Evolutionary conservation across 2,888 invertebrate species (phyloP).

Genomic region (Brachyptera risi): DNA sequence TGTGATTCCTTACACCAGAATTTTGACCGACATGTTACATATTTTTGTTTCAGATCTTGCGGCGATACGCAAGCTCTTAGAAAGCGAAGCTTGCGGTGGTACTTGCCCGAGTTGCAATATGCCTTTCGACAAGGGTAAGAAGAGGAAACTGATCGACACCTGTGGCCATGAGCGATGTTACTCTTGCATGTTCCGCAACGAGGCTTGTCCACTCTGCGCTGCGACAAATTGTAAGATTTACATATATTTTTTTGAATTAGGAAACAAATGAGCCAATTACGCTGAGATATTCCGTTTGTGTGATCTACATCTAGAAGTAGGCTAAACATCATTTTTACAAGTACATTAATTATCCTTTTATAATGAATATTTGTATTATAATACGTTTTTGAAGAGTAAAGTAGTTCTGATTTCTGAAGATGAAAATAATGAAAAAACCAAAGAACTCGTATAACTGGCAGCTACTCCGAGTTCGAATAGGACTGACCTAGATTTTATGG

Average conservation of each 20-base stretch:
- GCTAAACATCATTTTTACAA: too few species aligned
- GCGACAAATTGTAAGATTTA: conserved; percentile 37
- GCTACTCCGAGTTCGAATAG: too few species aligned
- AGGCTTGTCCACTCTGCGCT: conserved; percentile 82
- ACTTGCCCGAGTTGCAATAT: conserved; percentile 79
- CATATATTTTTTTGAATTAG: background rate
- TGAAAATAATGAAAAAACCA: too few species aligned
- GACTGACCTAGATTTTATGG: too few species aligned
- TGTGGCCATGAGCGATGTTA: conserved; percentile 96
- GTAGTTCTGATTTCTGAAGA: background rate
- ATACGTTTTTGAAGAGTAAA: too few species aligned
- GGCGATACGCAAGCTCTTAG: conserved; percentile 74
- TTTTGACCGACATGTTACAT: too few species aligned
- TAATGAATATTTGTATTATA: too few species aligned
- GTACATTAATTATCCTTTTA: too few species aligned
- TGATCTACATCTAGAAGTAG: too few species aligned
- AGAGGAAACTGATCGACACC: conserved; percentile 89
- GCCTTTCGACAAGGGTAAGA: conserved; percentile 95
- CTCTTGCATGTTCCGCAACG: conserved; percentile 90
- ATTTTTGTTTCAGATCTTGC: conserved; percentile 86
- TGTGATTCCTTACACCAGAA: too few species aligned
- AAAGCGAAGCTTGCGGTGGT: conserved; percentile 62
- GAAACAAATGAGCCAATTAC: background rate
- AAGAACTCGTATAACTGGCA: too few species aligned
- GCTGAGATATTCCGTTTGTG: too few species aligned